Evolutionary conservation across 2,888 invertebrate genomes (phyloP), one percentile per base, ranked within the genome.

Genomic region (Microdon myrmicae): DNA sequence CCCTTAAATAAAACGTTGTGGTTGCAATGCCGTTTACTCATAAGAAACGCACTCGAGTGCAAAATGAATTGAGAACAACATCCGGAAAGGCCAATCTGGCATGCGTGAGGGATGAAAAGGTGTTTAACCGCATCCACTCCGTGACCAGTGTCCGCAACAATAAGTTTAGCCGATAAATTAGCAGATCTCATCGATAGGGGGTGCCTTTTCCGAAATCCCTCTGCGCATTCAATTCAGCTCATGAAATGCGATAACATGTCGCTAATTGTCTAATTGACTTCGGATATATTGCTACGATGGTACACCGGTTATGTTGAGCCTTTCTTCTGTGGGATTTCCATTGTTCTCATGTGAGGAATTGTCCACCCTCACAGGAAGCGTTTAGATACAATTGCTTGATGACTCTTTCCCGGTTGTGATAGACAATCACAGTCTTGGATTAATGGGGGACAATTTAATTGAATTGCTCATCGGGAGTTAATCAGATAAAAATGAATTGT

Each of bases 241-340:
- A 45, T 64, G 58, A 64, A 56, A 64, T 64, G 56, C 61, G 49
- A 64, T 64, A 64, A 45, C 61, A 41, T 64, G 45, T 64, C 61
- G 58, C 61, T 64, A 64, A 58, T 64, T 64, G 61, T 64, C 41
- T 51, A 51, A 64, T 64, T 64, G 61, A 64, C 61, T 64, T 39
- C 3, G 41, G 28, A n/a, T n/a, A n/a, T n/a, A n/a, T n/a, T n/a
- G n/a, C n/a, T n/a, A n/a, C n/a, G n/a, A n/a, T n/a, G n/a, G n/a
- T n/a, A n/a, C n/a, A n/a, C n/a, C n/a, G n/a, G n/a, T n/a, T n/a
- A n/a, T n/a, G n/a, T n/a, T n/a, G n/a, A n/a, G n/a, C n/a, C n/a
- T n/a, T n/a, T n/a, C n/a, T n/a, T n/a, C n/a, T n/a, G n/a, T n/a
- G n/a, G n/a, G n/a, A n/a, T n/a, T n/a, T n/a, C n/a, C n/a, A n/a